These are phyloP conservation scores for Drosophila recens DNA, from an alignment of 2,888 invertebrate genomes.

Conservation along the genomic window DNA sequence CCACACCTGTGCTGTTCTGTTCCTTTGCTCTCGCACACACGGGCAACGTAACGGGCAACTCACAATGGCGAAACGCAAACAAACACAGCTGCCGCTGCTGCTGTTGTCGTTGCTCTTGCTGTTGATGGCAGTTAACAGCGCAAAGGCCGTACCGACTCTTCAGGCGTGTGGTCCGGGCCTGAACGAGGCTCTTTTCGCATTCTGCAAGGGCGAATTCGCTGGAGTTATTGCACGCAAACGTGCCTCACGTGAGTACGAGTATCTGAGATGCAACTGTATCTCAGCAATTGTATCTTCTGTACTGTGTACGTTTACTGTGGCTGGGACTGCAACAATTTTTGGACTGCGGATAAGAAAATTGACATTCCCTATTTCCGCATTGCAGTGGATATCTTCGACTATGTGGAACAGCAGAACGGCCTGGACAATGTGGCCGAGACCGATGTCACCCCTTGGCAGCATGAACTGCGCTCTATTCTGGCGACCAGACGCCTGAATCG, in stretches of 20 bases:
- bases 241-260: conserved; percentile 41
- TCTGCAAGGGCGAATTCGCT: conserved; percentile 37
- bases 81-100: conserved; percentile 20
- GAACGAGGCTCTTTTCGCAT: conserved; percentile 21
- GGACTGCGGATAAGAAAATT: conserved; percentile 18
- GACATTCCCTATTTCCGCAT: conserved; percentile 17
- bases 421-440: neutral
- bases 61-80: conserved; percentile 37
- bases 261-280: neutral
- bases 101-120: conserved; percentile 45
- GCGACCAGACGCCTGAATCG: conserved; percentile 44
- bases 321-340: conserved; percentile 4
- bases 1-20: conserved; percentile 7
- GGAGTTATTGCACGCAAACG: conserved; percentile 39
- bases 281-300: conserved; percentile 7
- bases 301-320: neutral
- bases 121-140: conserved; percentile 24
- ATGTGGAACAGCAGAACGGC: conserved; percentile 50
- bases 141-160: conserved; percentile 6
- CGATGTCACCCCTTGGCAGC: conserved; percentile 1
- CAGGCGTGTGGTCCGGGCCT: conserved; percentile 43
- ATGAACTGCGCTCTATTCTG: conserved; percentile 28
- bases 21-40: neutral
- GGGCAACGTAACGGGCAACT: neutral
- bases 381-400: conserved; percentile 58